A percentile compares a stretch with the other conserved stretches of the same genome.
phyloP scores from a whole-genome alignment of 2,113 vertebrate genomes.

The Empidonax alnorum region DNA sequence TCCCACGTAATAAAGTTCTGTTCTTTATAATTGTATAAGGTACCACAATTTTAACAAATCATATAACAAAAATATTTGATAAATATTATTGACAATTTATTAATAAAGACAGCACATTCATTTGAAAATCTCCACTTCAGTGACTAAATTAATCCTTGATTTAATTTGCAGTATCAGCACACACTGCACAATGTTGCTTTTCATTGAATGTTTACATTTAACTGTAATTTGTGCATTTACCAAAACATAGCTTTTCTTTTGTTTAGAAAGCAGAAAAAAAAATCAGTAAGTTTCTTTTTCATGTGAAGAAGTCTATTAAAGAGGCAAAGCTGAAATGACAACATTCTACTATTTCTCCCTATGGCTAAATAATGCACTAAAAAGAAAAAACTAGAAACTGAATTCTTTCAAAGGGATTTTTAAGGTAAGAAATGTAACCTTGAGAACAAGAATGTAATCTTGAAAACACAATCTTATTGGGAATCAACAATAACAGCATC shows the following conservation, averaged over 20 bases:
- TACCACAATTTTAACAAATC: neutral
- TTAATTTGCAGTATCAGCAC: slow-evolving; percentile 40
- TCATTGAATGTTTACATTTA: slow-evolving; percentile 22
- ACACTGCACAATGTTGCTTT: neutral
- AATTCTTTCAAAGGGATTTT: neutral
- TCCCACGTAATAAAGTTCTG: neutral
- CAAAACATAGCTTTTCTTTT: slow-evolving; percentile 1
- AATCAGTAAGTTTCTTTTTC: neutral
- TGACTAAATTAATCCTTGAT: slow-evolving; percentile 44
- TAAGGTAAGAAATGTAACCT: neutral
- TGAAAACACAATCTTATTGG: neutral
- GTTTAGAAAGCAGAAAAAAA: neutral
- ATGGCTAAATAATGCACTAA: slow-evolving; percentile 11
- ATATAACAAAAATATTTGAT: neutral
- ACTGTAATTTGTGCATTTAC: slow-evolving; percentile 53
- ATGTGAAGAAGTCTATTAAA: slow-evolving; percentile 13
- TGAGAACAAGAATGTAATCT: neutral
- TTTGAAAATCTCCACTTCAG: neutral
- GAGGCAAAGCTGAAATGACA: slow-evolving; percentile 3
- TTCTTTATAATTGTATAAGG: neutral
- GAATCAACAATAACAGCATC: neutral
- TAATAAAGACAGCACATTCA: neutral
- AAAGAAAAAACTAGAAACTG: neutral
- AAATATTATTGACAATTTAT: neutral
- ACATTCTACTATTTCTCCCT: neutral